Evolutionary conservation across 2,797 vertebrate genomes (phyloP).

Genomic region (Anas acuta): DNA sequence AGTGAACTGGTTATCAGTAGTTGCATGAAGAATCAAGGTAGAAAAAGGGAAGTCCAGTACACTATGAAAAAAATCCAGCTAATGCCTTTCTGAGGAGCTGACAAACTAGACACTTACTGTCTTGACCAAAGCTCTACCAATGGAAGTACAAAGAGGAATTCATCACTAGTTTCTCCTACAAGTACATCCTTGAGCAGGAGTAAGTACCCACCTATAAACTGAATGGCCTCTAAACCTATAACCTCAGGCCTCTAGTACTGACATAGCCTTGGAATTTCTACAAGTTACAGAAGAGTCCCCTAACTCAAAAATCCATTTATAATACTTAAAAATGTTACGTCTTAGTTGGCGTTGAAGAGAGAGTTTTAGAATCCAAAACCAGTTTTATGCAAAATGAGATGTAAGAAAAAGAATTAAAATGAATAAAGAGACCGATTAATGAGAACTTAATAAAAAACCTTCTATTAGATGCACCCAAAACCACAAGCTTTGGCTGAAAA

Average conservation of each 20-base stretch:
- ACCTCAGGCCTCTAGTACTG: not conserved
- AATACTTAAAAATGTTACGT: not conserved
- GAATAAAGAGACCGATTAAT: not conserved
- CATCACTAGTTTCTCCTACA: not conserved
- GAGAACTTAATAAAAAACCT: not conserved
- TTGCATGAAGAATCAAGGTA: not conserved
- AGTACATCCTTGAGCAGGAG: not conserved
- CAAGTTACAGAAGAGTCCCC: not conserved
- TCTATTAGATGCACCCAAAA: not conserved
- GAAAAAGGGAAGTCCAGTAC: not conserved
- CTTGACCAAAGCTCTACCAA: not conserved
- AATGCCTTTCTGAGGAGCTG: not conserved
- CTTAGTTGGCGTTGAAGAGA: not conserved
- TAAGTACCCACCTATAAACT: not conserved
- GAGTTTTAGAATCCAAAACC: not conserved
- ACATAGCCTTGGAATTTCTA: not conserved
- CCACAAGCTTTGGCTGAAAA: not conserved
- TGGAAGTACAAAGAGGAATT: not conserved
- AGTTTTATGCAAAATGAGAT: not conserved
- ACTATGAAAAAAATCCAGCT: not conserved
- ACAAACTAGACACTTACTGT: not conserved
- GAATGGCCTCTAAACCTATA: too few relatives aligned
- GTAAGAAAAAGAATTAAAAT: not conserved
- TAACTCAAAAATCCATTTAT: not conserved
- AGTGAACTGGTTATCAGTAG: not conserved